phyloP scores from a whole-genome alignment of 2,113 vertebrate species.

The Malurus melanocephalus region DNA sequence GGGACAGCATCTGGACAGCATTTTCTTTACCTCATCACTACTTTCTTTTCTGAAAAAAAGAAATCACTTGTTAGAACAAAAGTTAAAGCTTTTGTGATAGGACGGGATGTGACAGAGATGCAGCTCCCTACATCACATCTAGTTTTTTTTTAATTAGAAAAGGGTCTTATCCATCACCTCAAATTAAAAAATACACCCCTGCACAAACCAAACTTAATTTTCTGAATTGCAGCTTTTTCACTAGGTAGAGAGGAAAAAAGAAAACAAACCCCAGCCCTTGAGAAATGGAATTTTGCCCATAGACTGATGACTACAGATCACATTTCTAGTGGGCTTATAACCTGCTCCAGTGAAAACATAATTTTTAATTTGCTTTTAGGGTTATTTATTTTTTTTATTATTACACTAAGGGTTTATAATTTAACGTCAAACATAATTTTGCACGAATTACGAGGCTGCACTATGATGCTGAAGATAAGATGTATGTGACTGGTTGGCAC shows the following conservation, averaged over 20 bases:
- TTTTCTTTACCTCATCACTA: not conserved
- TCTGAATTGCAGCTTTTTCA: constrained; percentile 48
- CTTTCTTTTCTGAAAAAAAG: not conserved
- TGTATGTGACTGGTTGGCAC: constrained; percentile 64
- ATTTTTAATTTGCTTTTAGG: constrained; percentile 82
- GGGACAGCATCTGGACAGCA: not conserved
- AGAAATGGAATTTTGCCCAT: constrained; percentile 74
- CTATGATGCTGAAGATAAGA: constrained; percentile 73
- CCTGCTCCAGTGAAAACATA: constrained; percentile 81
- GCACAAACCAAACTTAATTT: constrained; percentile 57
- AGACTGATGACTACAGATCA: constrained; percentile 70
- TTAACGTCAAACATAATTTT: constrained; percentile 82
- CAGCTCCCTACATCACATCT: rapidly evolving
- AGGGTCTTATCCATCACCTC: not conserved
- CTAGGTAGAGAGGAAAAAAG: not conserved
- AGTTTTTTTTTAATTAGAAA: not conserved
- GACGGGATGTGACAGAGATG: not conserved
- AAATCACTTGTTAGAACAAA: rapidly evolving
- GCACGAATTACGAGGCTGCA: constrained; percentile 72
- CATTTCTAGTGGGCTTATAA: constrained; percentile 78
- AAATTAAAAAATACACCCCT: not conserved
- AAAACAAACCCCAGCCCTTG: not conserved
- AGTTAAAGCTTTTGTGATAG: not conserved
- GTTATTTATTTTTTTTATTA: constrained; percentile 83
- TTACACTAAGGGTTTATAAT: constrained; percentile 80